Evolutionary conservation across 2,888 invertebrate genomes (phyloP), one percentile per base, ranked within the genome.

Genomic region (Phaonia tiefii): DNA sequence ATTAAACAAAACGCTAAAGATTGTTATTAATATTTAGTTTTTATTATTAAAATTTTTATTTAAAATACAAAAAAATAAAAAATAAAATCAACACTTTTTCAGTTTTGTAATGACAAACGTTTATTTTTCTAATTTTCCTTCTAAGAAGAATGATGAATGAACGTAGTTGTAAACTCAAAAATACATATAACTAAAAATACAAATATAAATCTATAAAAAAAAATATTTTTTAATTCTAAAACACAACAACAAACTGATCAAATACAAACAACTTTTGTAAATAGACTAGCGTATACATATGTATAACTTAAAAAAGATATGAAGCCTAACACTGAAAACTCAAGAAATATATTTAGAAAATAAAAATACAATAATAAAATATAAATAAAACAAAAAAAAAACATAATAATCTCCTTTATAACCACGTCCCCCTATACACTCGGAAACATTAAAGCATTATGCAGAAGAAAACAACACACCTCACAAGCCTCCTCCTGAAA

Each of bases 1-100:
- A 10, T 25, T 37, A 58, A 58, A 58, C 13, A 37, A 37, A 58
- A 15, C 58, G 11, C 17, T 39, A 15, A 58, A 7, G n/a, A 17
- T 11, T 60, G n/a, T 26, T 26, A 58, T 39, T 37, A 39, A 13
- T 60, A n/a, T 17, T 39, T 60, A 7, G 11, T 60, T 60, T 15
- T 39, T 60, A 15, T 31, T 15, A 60, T 58, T 58, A 66, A 26
- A 56, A 56, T 67, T 75, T 67, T 74, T 51, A 51, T 66, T 66
- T 31, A 31, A 31, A 31, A 3, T 67, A 75, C n/a, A n/a, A n/a
- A n/a, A n/a, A n/a, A n/a, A n/a, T n/a, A n/a, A n/a, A n/a, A n/a
- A n/a, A n/a, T n/a, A n/a, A n/a, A n/a, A n/a, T 31, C 8, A 31
- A 5, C 8, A 31, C 39, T 65, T 56, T 15, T 66, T 72, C 58